Evolutionary conservation across 2,113 vertebrate species (phyloP), one percentile per base, ranked within the genome.

Genomic region (Fulica atra): DNA sequence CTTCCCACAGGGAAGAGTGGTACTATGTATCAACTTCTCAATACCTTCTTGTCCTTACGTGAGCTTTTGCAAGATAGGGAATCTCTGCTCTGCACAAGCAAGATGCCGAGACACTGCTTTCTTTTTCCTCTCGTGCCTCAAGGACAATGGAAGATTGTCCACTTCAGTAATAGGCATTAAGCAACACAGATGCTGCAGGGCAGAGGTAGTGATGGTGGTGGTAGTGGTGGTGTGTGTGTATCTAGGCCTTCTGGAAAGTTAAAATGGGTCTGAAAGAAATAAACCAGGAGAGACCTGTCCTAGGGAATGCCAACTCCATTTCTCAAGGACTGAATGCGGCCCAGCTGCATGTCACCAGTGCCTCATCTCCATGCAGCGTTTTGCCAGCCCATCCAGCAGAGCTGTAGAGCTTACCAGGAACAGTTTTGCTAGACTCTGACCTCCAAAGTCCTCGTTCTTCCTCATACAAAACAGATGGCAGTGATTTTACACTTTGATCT

Each of bases 1-100:
- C 57, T 92, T 97, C 94, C 88, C 89, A 91, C 69, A 95, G 86
- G 94, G 83, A 95, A 90, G 57, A 94, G 83, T 33, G 16, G 65
- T 48, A 18, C 51, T 35, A 3, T 42, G 46, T 23, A 36, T 53
- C 46, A 84, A 8, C 11, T 16, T 25, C 1, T 16, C 68, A 50
- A 24, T 4, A 71, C 23, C n/a, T 68, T 72, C 61, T 76, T 72
- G 20, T 7, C 31, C 7, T 38, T 83, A 0, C 11, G 29, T 26
- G 61, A 81, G 7, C 31, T 92, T n/a, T 83, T 76, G 29, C 10
- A 69, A 64, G 61, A 9, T 7, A 40, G 5, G 10, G 21, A 63
- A 25, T 57, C n/a, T 18, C 19, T 7, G 9, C 23, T 8, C 29
- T 72, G 16, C 35, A 53, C 28, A 72, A 86, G 33, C 54, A 87